Conservation (phyloP, 2,888 invertebrate genomes). For the Polydrusus tereticollis region DNA sequence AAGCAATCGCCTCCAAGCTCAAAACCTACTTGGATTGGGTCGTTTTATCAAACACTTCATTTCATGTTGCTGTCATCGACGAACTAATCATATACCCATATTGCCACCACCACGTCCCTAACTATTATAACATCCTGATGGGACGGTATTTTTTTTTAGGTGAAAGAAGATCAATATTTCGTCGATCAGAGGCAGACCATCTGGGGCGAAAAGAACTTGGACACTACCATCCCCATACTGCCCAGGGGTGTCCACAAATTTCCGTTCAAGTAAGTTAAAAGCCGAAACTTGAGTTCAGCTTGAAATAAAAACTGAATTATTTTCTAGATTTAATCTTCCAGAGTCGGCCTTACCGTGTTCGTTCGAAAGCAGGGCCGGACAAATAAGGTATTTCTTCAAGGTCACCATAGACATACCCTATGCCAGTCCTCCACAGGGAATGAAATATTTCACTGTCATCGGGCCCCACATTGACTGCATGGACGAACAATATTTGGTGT, state of each 20-base stretch:
- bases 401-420: constrained; percentile 82
- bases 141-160: too few relatives aligned
- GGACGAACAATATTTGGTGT: constrained; percentile 83
- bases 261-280: constrained; percentile 68
- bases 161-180: constrained; percentile 82
- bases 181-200: constrained; percentile 79
- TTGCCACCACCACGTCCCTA: too few relatives aligned
- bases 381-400: constrained; percentile 81
- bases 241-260: constrained; percentile 80
- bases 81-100: too few relatives aligned
- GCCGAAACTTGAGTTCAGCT: neutral
- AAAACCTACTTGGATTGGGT: too few relatives aligned
- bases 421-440: constrained; percentile 82
- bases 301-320: neutral
- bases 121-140: too few relatives aligned
- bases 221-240: constrained; percentile 76
- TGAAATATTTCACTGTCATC: constrained; percentile 84
- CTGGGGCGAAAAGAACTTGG: constrained; percentile 79
- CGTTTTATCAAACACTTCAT: too few relatives aligned
- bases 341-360: constrained; percentile 82
- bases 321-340: constrained; percentile 74
- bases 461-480: constrained; percentile 85
- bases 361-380: constrained; percentile 81
- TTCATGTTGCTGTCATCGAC: too few relatives aligned
- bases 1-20: too few relatives aligned